Evolutionary conservation across 1,140 invertebrate species (phyloP), one percentile per base, ranked within the genome.

Genomic region (Calliopsis andreniformis): DNA sequence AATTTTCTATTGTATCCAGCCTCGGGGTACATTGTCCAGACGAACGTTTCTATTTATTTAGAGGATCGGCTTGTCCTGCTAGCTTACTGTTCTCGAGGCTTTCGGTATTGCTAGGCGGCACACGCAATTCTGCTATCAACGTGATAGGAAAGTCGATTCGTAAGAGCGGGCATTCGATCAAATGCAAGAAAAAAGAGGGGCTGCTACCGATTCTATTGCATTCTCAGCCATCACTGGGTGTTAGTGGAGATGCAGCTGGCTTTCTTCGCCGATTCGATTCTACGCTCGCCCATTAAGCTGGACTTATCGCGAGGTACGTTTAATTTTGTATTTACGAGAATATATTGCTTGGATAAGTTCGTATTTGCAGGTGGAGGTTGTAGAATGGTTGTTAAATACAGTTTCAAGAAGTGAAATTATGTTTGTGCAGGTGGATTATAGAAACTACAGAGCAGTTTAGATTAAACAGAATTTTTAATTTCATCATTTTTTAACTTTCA

Each of bases 81-180:
- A 32, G 25, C 18, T 39, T 3, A 18, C 16, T n/a, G 25, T 55
- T 14, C 25, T 28, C 45, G 14, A 70, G 35, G 45, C 47, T 32
- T 39, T n/a, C 39, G 63, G 12, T 32, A 83, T 83, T 83, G 64
- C 79, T 71, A 83, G 53, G 69, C 80, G 53, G 25, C 14, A 56
- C 81, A 82, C 81, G 76, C 64, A n/a, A 51, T 12, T 28, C 20
- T 18, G 59, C 59, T 73, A 61, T 79, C 81, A 75, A 83, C 81
- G 81, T 83, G 81, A 83, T 70, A 47, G 39, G 80, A 82, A 80
- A 81, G n/a, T 64, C 56, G 73, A 83, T 55, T 79, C 79, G 32
- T 53, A 0, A n/a, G 45, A 55, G 35, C 62, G 78, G 62, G 55
- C 63, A 30, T 39, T 56, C 67, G 66, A 71, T 82, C 66, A 18